Evolutionary conservation across 2,113 vertebrate species (phyloP), one percentile per base, ranked within the genome.

Genomic region (Apteryx owenii): DNA sequence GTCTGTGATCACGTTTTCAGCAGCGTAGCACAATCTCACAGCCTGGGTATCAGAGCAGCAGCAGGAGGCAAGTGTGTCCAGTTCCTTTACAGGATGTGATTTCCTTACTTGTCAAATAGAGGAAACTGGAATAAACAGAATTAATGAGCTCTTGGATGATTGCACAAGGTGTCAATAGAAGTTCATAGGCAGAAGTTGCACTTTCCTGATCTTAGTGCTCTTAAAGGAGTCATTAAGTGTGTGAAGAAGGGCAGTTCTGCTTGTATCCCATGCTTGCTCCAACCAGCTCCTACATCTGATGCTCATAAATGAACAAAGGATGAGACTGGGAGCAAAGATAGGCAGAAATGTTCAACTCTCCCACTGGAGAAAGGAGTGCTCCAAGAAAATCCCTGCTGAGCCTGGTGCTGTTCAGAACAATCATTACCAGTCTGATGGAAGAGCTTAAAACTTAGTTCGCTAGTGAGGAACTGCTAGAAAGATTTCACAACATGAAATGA

Each of bases 81-180:
- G 56, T 95, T 92, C 38, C 91, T 95, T 78, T 95, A 89, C 72
- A 92, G 86, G 46, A 92, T 92, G 84, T 84, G 89, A 94, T 94
- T 96, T 91, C 56, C 89, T 87, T 72, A 84, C 86, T 76, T 73
- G 89, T 84, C 81, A 84, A 62, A 79, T 60, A 84, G 56, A 79
- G 77, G 69, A 89, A 95, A 87, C 54, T 84, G 84, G 81, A 95
- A 95, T 68, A 92, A 84, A 89, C 44, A 68, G 86, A 89, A 91
- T 71, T 95, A 95, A 91, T 79, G 77, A 86, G 68, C 91, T 81
- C 91, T 68, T 78, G 90, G 80, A 92, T 69, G 4, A 3, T 9
- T 77, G 64, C 62, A 62, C 38, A 56, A 50, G 58, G 58, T 29
- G 54, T 66, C 64, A 70, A 48, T 36, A 51, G 21, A 68, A 76